Evolutionary conservation across 2,113 vertebrate species (phyloP).

Genomic region (Hepsetus odoe): DNA sequence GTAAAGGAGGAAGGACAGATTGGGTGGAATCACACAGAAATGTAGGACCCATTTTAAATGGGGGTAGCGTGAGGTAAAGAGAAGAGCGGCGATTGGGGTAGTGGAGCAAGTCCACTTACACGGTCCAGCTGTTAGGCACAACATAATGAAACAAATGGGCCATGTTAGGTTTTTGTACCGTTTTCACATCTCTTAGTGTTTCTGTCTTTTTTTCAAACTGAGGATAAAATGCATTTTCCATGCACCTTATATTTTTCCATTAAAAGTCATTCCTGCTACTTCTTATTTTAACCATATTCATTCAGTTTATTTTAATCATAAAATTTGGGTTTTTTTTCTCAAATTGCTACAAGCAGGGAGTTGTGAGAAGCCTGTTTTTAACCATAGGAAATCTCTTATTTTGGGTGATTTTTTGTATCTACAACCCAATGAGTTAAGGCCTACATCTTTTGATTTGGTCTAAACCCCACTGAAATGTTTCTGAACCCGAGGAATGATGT

Average conservation of each 20-base stretch:
- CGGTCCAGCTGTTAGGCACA: not conserved
- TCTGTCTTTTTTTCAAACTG: not conserved
- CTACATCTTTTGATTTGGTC: too few species aligned
- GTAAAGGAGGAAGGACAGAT: conserved; percentile 30
- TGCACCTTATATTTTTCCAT: not conserved
- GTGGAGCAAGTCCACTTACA: conserved; percentile 4
- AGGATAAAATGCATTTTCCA: not conserved
- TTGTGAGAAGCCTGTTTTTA: too few species aligned
- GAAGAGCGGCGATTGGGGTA: conserved; percentile 51
- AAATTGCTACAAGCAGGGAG: too few species aligned
- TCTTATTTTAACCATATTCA: too few species aligned
- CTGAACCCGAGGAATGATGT: too few species aligned
- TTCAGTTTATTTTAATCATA: too few species aligned
- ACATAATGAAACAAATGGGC: not conserved
- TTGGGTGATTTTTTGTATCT: too few species aligned
- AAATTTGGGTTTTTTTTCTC: too few species aligned
- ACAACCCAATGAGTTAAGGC: too few species aligned
- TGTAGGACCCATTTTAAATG: conserved; percentile 48
- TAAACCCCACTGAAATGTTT: too few species aligned
- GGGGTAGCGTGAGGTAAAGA: conserved; percentile 35
- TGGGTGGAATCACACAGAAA: conserved; percentile 46
- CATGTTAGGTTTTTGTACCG: not conserved
- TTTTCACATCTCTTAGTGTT: not conserved
- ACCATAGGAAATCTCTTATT: too few species aligned
- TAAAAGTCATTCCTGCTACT: too few species aligned